phyloP scores from a whole-genome alignment of 2,888 invertebrate species.

The Eubasilissa splendida region DNA sequence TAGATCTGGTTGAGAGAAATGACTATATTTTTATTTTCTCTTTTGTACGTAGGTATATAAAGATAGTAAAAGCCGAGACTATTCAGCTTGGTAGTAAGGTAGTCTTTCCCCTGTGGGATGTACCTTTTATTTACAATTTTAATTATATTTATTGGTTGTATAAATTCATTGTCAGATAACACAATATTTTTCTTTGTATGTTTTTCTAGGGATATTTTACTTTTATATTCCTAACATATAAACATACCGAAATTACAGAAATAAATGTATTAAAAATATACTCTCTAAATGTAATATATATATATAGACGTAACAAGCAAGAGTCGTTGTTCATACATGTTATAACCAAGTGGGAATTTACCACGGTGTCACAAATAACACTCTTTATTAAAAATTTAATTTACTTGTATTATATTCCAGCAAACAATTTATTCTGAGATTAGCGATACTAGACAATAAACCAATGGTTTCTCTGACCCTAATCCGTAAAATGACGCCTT shows the following conservation, averaged over 20 bases:
- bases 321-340: too few species aligned
- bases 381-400: too few species aligned
- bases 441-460: background rate
- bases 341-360: too few species aligned
- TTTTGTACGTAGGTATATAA: background rate
- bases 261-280: too few species aligned
- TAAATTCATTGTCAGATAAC: slow-evolving; percentile 1
- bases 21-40: too few species aligned
- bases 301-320: too few species aligned
- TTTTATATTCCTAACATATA: slow-evolving; percentile 7
- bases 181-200: slow-evolving; percentile 17
- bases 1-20: too few species aligned
- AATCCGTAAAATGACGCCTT: background rate
- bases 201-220: slow-evolving; percentile 17
- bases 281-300: too few species aligned
- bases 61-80: background rate
- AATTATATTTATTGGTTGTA: slow-evolving; percentile 26
- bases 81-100: background rate
- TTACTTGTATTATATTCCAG: too few species aligned
- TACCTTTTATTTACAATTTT: background rate
- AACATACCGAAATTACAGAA: too few species aligned
- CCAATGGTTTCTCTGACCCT: background rate
- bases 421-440: background rate
- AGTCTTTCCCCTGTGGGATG: background rate
- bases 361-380: too few species aligned